Base-by-base conservation (phyloP, 2,797 vertebrate species). In the Helicolenus hilgendorfi region DNA sequence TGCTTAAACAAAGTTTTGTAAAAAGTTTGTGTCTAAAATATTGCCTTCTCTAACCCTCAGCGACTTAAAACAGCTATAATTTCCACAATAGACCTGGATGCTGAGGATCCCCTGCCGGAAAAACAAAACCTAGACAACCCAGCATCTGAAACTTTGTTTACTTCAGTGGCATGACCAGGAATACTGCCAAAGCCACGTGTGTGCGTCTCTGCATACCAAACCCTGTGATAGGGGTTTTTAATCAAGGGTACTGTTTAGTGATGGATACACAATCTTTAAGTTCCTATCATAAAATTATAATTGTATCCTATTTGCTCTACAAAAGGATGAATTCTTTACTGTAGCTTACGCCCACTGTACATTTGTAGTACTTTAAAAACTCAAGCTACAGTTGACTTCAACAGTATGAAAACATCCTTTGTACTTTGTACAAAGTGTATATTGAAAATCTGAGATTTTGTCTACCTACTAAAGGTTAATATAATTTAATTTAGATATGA, bases 1-100 rank as follows among this genome's bases (percentile, higher is more conserved):
- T 55, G 20, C 33, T 76, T 56, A 3, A 87, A 62, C n/a, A 22
- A 35, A 18, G 3, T 10, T 81, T 72, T 71, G 4, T n/a, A 4
- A 65, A 59, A 45, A 2, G 8, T 49, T 72, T 59, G 14, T 73
- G 80, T 81, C 72, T 89, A 22, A 67, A 62, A 29, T 58, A 9
- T 68, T 33, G 1, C 55, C 73, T 53, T 86, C 8, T 94, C 35
- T 68, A 22, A 71, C 29, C 76, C 63, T 45, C 86, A 97, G 96
- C 94, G 94, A 84, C 70, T 96, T 35, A 90, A 88, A 91, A 79
- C 76, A 31, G 86, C 96, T 0, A 1, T 93, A 24, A 93, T 76
- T 38, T 83, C 95, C 1, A 91, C 85, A 18, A 3, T 96, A 72
- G 91, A 96, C 60, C 59, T 96, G 76, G 84, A 86, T 33, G 38